Percentiles rank a stretch among this genome's conserved stretches.
Conservation (phyloP, 2,797 vertebrate genomes). For the Pelodytes ibericus region DNA sequence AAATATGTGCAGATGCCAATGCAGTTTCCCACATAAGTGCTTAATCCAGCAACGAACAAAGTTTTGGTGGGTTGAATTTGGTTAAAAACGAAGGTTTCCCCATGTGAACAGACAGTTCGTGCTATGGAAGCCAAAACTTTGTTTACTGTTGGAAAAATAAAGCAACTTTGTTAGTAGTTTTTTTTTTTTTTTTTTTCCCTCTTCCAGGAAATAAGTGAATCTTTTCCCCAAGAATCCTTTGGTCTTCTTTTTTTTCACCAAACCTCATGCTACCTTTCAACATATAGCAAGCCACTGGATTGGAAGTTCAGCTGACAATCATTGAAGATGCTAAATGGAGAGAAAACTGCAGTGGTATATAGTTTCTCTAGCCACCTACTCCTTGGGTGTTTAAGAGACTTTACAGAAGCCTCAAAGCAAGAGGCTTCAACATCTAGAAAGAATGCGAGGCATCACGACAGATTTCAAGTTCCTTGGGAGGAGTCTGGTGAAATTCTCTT, state of each 20-base stretch:
- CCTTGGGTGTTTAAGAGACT: constrained; percentile 62
- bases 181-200: constrained; percentile 58
- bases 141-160: constrained; percentile 77
- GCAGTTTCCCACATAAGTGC: constrained; percentile 71
- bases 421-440: constrained; percentile 64
- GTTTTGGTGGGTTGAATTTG: constrained; percentile 75
- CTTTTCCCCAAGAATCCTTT: constrained; percentile 79
- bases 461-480: constrained; percentile 66
- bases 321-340: constrained; percentile 69
- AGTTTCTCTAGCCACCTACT: constrained; percentile 42
- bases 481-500: constrained; percentile 70
- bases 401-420: constrained; percentile 59
- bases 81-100: constrained; percentile 68
- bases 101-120: constrained; percentile 67
- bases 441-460: constrained; percentile 63
- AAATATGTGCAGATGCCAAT: constrained; percentile 68
- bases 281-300: constrained; percentile 60
- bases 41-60: constrained; percentile 68
- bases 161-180: constrained; percentile 70
- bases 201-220: constrained; percentile 65
- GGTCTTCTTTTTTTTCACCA: constrained; percentile 79
- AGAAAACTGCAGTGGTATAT: constrained; percentile 64
- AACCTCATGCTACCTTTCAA: constrained; percentile 65
- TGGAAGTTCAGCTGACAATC: constrained; percentile 66
- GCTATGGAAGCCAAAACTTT: constrained; percentile 70